Evolutionary conservation across 2,113 vertebrate species (phyloP), one percentile per base, ranked within the genome.

Genomic region (Podarcis muralis): DNA sequence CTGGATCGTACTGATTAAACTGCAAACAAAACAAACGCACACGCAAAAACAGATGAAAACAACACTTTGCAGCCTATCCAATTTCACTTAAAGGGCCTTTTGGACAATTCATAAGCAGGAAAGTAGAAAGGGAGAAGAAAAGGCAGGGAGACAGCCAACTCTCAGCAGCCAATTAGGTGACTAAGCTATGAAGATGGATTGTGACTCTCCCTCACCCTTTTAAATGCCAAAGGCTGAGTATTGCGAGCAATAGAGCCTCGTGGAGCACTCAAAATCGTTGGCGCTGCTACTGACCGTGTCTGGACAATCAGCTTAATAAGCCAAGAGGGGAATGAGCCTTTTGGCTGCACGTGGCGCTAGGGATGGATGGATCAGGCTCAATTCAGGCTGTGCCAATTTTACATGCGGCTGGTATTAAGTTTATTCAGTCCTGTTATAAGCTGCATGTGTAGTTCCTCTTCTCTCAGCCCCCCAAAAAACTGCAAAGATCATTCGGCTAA

Each of bases 1-100:
- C 96, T 97, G 97, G 95, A 97, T 96, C 96, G 93, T 3, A 87
- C 96, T 97, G 97, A 98, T 97, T 97, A 97, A 98, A 97, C 95
- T 95, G 95, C 96, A 96, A 96, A 97, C 95, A 97, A 96, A 97
- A n/a, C 12, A 32, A 48, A 8, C 13, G 4, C n/a, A 27, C 12
- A 77, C 1, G 12, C 35, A 57, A 9, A 22, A 3, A 96, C 96
- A 96, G 96, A 97, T 88, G 95, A 97, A 97, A 96, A 95, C 93
- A 96, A 96, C 94, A 93, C 96, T 96, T 96, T 96, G 96, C 95
- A 95, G 96, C 95, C 95, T 92, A 97, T 95, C 95, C 97, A 97
- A 96, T 97, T 96, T 96, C 96, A 95, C 94, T 97, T 97, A 94
- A 96, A 97, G 96, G 92, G 92, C 96, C 96, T 96, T 96, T 96